These are phyloP conservation scores for Nomada ruficornis DNA, from an alignment of 2,888 invertebrate species.

Conservation along the genomic window DNA sequence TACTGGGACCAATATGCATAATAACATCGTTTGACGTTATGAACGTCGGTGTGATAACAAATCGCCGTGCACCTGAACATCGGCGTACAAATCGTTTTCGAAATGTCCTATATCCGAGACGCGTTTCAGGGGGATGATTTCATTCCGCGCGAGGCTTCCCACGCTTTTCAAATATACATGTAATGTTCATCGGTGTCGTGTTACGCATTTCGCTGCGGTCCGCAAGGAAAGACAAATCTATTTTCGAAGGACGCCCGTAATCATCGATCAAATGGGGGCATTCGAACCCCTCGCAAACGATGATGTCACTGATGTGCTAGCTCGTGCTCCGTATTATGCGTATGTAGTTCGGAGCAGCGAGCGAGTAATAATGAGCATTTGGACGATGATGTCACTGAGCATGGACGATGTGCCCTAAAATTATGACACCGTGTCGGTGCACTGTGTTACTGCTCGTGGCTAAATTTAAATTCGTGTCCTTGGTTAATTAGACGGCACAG, in stretches of 20 bases:
- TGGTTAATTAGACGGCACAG: conserved; percentile 37
- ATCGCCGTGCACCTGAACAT: background rate
- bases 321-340: background rate
- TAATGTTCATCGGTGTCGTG: conserved; percentile 38
- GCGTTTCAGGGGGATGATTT: background rate
- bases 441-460: conserved; percentile 8
- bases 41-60: conserved; percentile 2
- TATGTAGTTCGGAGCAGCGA: conserved; percentile 3
- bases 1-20: conserved; percentile 24
- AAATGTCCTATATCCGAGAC: background rate
- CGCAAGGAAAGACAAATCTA: conserved; percentile 65
- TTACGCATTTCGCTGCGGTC: conserved; percentile 28
- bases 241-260: conserved; percentile 61
- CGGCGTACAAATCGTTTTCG: background rate
- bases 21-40: conserved; percentile 17
- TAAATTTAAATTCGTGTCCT: conserved; percentile 62
- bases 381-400: conserved; percentile 66
- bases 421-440: conserved; percentile 54
- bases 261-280: conserved; percentile 56
- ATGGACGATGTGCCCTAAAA: conserved; percentile 63
- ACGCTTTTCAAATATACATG: background rate
- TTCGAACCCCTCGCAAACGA: conserved; percentile 48
- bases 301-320: conserved; percentile 60
- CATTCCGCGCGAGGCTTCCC: background rate
- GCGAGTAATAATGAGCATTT: conserved; percentile 58